These are phyloP conservation scores for Lordiphosa stackelbergi DNA, from an alignment of 1,140 invertebrate species.

Conservation along the genomic window DNA sequence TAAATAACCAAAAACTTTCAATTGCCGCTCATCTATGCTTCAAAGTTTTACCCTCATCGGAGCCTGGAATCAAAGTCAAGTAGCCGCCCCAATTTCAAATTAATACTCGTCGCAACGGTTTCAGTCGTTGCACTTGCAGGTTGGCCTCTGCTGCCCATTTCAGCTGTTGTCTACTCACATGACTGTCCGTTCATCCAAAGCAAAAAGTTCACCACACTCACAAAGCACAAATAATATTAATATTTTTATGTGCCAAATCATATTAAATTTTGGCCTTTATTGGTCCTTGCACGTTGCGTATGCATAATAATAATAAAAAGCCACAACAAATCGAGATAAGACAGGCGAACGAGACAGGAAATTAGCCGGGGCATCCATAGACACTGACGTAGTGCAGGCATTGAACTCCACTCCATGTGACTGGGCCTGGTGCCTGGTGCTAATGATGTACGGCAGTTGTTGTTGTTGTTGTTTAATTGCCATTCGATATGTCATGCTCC, in stretches of 20 bases:
- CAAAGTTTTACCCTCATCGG: conserved; percentile 55
- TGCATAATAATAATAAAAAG: conserved; percentile 74
- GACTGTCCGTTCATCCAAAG: conserved; percentile 31
- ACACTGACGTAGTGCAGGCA: conserved; percentile 22
- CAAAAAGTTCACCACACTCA: conserved; percentile 36
- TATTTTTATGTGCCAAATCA: conserved; percentile 72
- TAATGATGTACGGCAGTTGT: conserved; percentile 45
- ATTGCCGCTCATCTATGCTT: conserved; percentile 19
- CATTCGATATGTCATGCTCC: conserved; percentile 56
- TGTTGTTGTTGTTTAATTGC: conserved; percentile 64
- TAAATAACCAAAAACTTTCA: neutral
- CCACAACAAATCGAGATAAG: conserved; percentile 60
- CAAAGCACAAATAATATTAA: conserved; percentile 64
- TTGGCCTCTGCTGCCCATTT: conserved; percentile 41
- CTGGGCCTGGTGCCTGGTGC: conserved; percentile 1
- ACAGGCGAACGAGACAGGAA: conserved; percentile 67
- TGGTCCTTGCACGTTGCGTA: conserved; percentile 55
- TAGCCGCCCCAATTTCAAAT: conserved; percentile 34
- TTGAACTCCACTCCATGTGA: conserved; percentile 30
- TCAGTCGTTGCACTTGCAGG: conserved; percentile 67
- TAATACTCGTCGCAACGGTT: conserved; percentile 40
- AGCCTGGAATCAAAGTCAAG: conserved; percentile 31
- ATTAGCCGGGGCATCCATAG: conserved; percentile 32
- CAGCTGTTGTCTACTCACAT: conserved; percentile 32
- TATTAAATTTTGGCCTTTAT: conserved; percentile 68